phyloP scores from a whole-genome alignment of 64 coral and sea anemone genomes.

The Pocillopora damicornis region DNA sequence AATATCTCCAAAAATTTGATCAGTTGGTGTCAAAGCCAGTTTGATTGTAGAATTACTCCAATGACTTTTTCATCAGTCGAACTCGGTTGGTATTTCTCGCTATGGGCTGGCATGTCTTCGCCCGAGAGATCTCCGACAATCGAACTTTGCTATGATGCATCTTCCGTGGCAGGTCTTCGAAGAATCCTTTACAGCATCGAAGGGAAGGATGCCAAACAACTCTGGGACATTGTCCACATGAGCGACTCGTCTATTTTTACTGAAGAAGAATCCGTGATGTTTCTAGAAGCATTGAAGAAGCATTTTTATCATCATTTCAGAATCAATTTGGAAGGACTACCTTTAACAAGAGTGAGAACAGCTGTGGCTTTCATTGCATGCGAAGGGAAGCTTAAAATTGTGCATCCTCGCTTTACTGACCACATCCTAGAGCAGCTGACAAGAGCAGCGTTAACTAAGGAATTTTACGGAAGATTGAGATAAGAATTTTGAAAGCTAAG shows the following conservation, averaged over 20 bases:
- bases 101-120: constrained; percentile 62
- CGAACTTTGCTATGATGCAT: constrained; percentile 71
- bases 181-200: constrained; percentile 68
- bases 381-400: constrained; percentile 78
- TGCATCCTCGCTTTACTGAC: constrained; percentile 46
- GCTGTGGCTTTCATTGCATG: constrained; percentile 67
- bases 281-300: constrained; percentile 71
- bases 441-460: constrained; percentile 39
- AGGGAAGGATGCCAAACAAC: constrained; percentile 46
- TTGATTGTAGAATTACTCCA: constrained; percentile 80
- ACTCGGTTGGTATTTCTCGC: constrained; percentile 75
- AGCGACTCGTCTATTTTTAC: constrained; percentile 70
- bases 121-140: constrained; percentile 22
- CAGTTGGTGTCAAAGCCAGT: constrained; percentile 60
- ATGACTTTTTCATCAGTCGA: constrained; percentile 69
- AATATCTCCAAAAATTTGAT: constrained; percentile 42
- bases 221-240: constrained; percentile 61
- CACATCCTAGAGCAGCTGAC: constrained; percentile 87
- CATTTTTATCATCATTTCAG: constrained; percentile 97
- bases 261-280: constrained; percentile 54
- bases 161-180: constrained; percentile 41
- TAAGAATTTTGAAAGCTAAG: background rate
- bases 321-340: constrained; percentile 65
- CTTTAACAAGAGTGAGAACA: constrained; percentile 67
- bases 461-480: constrained; percentile 53